These are phyloP conservation scores for Nowickia ferox DNA, from an alignment of 2,888 invertebrate species.

Conservation along the genomic window DNA sequence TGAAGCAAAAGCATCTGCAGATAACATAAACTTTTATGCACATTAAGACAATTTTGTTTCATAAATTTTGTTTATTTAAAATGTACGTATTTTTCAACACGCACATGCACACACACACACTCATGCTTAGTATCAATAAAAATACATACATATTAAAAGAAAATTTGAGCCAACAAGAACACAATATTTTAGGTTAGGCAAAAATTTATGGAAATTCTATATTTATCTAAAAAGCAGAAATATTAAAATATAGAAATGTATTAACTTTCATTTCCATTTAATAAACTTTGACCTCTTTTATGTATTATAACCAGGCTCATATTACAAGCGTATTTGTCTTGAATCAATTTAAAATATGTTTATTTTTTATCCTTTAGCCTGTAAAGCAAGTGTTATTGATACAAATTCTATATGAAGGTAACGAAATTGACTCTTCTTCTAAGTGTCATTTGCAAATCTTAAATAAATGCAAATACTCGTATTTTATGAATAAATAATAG, in stretches of 20 bases:
- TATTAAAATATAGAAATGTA: not conserved
- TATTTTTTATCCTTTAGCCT: too few species aligned
- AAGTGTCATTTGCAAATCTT: too few species aligned
- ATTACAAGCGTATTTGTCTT: not conserved
- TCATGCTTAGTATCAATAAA: not conserved
- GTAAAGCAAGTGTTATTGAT: too few species aligned
- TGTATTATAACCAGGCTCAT: not conserved
- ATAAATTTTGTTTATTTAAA: slow-evolving; percentile 29
- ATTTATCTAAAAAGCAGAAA: not conserved
- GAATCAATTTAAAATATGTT: not conserved
- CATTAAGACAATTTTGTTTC: slow-evolving; percentile 53
- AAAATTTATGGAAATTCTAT: slow-evolving; percentile 29
- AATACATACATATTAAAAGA: not conserved
- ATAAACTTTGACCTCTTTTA: not conserved
- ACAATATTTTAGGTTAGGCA: not conserved
- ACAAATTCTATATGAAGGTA: too few species aligned
- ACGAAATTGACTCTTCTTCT: too few species aligned
- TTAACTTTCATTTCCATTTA: not conserved
- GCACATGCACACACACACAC: not conserved
- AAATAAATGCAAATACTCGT: too few species aligned
- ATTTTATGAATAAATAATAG: too few species aligned
- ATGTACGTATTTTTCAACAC: not conserved
- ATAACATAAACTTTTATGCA: slow-evolving; percentile 42
- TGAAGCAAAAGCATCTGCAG: not conserved
- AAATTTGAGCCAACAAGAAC: slow-evolving; percentile 16